Evolutionary conservation across 1,140 invertebrate species (phyloP).

Genomic region (Aphis gossypii): DNA sequence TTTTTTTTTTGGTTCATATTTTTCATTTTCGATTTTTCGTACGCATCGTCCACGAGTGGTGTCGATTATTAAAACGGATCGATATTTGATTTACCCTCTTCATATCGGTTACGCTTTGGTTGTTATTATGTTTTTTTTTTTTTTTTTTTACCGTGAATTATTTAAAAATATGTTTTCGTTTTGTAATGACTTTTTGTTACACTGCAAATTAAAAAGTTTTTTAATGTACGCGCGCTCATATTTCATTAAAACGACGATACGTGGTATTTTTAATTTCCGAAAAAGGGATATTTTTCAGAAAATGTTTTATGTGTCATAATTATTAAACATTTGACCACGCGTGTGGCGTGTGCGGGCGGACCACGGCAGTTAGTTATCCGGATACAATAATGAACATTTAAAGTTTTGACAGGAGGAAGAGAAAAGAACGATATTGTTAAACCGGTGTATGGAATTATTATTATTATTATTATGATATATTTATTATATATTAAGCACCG

Average conservation of each 20-base stretch:
- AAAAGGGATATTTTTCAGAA: neutral
- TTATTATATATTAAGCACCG: neutral
- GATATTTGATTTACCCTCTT: neutral
- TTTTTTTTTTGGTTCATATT: neutral
- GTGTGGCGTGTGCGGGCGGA: neutral
- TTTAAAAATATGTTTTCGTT: neutral
- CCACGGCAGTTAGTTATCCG: neutral
- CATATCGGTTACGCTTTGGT: neutral
- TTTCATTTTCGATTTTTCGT: neutral
- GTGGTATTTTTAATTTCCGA: neutral
- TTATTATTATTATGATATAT: neutral
- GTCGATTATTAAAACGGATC: neutral
- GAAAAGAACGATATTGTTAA: conserved; percentile 1
- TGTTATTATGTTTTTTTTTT: too few relatives aligned
- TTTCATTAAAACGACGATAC: conserved; percentile 11
- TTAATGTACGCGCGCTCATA: neutral
- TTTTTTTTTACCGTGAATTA: neutral
- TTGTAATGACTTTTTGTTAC: neutral
- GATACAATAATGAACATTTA: neutral
- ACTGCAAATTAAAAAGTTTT: neutral
- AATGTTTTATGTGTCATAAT: neutral
- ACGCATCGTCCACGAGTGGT: neutral
- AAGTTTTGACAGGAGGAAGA: neutral
- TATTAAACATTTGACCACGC: neutral
- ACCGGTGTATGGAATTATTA: neutral